Conservation (phyloP, 2,888 invertebrate species). For the Troides helena region DNA sequence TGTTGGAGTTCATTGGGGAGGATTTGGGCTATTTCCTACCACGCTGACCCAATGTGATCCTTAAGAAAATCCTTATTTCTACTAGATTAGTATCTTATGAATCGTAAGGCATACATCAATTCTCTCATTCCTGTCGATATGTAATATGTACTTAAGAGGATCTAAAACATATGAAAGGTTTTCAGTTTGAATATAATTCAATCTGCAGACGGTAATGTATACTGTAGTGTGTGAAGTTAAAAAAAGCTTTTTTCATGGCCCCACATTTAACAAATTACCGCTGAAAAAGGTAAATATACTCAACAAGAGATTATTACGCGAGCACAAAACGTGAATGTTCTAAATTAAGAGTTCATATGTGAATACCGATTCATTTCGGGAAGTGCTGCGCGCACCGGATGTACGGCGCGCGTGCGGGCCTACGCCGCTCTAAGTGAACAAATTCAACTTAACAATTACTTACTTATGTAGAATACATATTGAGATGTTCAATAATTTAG, state of each 20-base stretch:
- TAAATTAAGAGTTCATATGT: slow-evolving; percentile 26
- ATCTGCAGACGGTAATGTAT: too few relatives aligned
- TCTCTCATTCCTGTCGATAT: too few relatives aligned
- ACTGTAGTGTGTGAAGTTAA: not conserved
- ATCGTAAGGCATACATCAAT: too few relatives aligned
- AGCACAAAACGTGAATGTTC: slow-evolving; percentile 21
- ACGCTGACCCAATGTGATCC: too few relatives aligned
- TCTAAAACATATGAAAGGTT: too few relatives aligned
- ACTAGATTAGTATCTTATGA: too few relatives aligned
- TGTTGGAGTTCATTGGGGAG: too few relatives aligned
- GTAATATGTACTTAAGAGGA: too few relatives aligned
- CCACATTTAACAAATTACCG: slow-evolving; percentile 4
- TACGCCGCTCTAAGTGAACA: not conserved
- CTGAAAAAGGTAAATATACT: slow-evolving; percentile 6
- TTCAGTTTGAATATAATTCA: too few relatives aligned
- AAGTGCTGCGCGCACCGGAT: slow-evolving; percentile 23
- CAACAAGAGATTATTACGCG: slow-evolving; percentile 18
- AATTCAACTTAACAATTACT: not conserved
- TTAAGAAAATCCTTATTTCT: too few relatives aligned
- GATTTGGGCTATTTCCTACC: too few relatives aligned
- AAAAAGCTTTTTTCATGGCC: not conserved
- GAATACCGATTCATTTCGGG: slow-evolving; percentile 23
- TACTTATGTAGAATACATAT: not conserved
- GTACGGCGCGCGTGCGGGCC: slow-evolving; percentile 5
- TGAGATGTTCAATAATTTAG: too few relatives aligned